Evolutionary conservation across 2,797 vertebrate genomes (phyloP), one percentile per base, ranked within the genome.

Genomic region (Salarias fasciatus): DNA sequence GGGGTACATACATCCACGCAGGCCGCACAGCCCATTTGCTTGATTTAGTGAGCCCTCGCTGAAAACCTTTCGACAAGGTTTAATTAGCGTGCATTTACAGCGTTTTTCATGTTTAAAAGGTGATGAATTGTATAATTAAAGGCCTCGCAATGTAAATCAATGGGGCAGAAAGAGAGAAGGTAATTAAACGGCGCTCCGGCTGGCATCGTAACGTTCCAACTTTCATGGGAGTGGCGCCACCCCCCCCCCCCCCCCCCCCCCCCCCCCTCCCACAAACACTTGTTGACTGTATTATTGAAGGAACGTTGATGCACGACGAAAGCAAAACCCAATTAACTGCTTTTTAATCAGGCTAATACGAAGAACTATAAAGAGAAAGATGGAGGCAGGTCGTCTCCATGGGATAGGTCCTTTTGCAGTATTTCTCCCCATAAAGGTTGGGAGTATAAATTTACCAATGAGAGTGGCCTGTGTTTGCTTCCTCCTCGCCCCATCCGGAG

Each of bases 91-190:
- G 82, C 69, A 80, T 94, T 91, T 88, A 92, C 91, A 92, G 90
- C 69, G 88, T 94, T 94, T 93, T 92, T 95, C 92, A 91, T 92
- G 93, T 94, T 96, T 94, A 93, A 93, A 94, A 94, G 93, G 93
- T 94, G 94, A 95, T 95, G 94, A 92, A 93, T 95, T 93, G 93
- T 92, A 90, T 95, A 95, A 96, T 96, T 96, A 96, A 95, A 93
- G 83, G 91, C 79, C 91, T 89, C 90, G 91, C 91, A 82, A 92
- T 89, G 93, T 95, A 95, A 96, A 94, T 94, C 94, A 95, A 89
- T 94, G 86, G 89, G 86, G 91, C 85, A 77, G 85, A 93, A 89
- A 93, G 91, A 89, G 88, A 91, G 93, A 73, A 28, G 89, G 91
- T 93, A 94, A 94, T 94, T 92, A 93, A 94, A 92, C 80, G 63